Base-by-base conservation (phyloP, 2,113 vertebrate species). In the Pedetes capensis region DNA sequence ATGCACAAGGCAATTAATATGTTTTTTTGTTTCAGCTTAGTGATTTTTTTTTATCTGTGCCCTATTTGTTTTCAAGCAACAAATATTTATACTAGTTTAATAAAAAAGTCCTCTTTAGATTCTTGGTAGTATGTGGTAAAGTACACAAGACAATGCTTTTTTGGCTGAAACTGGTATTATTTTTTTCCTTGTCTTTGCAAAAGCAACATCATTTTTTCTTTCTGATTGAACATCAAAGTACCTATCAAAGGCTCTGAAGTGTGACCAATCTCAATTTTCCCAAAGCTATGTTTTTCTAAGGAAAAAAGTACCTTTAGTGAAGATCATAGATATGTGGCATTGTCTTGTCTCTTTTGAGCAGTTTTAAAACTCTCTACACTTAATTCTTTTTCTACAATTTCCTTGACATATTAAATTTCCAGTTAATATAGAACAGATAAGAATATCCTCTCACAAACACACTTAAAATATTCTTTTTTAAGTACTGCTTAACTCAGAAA, bases 141-240 rank as follows among this genome's bases (percentile, higher is more conserved):
- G 22, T 83, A 86, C 22, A 91, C 32, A 93, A 96, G 82, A 82
- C 51, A 92, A 88, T 64, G 17, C 14, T 4, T 18, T 22, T 97
- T 82, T 88, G 59, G 32, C 47, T 66, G 74, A 96, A 88, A 96
- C 57, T 71, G 68, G 72, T 82, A 83, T 84, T 80, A 88, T 86
- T 93, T 97, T 96, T 87, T 83, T 81, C 34, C 91, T 93, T 94
- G 81, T 89, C 74, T 95, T 90, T 91, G 63, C 27, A 94, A 97
- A 95, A 94, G 61, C 42, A 97, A 86, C 55, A 74, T 85, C 22
- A 27, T 87, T 92, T 96, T 95, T 91, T 91, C 94, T 93, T 91
- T 95, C 92, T 96, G 93, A 84, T n/a, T 97, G 91, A 97, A 97
- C 93, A 96, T 96, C 91, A 96, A 96, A 96, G 92, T 59, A 91